A percentile compares a stretch with the other conserved stretches of the same genome.
Evolutionary conservation across 2,797 vertebrate species (phyloP).

Genomic region (Pantherophis alleghaniensis): DNA sequence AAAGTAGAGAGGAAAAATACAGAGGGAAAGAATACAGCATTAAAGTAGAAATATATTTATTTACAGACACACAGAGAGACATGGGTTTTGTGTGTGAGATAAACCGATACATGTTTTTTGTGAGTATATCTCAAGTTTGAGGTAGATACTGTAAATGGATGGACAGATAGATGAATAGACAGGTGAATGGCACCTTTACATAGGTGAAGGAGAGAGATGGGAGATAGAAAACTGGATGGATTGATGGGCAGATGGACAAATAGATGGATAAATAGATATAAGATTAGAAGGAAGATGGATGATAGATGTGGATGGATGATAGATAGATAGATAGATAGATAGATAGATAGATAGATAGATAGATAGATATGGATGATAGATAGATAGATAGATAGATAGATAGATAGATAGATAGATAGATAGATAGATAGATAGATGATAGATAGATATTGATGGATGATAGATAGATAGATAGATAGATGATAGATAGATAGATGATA

Average conservation of each 20-base stretch:
- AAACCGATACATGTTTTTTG: background rate
- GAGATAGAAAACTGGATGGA: background rate
- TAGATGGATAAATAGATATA: background rate
- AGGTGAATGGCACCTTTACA: background rate
- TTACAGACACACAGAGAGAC: background rate
- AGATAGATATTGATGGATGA: no score
- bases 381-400: no score
- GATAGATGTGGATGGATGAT: background rate
- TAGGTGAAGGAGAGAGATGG: background rate
- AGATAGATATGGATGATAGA: no score
- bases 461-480: no score
- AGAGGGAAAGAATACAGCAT: background rate
- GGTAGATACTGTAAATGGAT: background rate
- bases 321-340: no score
- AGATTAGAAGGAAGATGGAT: background rate
- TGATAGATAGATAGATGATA: no score
- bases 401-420: no score
- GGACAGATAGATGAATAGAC: background rate
- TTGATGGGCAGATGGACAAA: background rate
- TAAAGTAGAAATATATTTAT: background rate
- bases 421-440: no score
- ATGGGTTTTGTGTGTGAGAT: background rate
- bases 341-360: no score
- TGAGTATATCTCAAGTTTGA: background rate
- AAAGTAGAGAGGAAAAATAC: slow-evolving; percentile 8